Evolutionary conservation across 2,797 vertebrate species (phyloP), one percentile per base, ranked within the genome.

Genomic region (Chelon auratus): DNA sequence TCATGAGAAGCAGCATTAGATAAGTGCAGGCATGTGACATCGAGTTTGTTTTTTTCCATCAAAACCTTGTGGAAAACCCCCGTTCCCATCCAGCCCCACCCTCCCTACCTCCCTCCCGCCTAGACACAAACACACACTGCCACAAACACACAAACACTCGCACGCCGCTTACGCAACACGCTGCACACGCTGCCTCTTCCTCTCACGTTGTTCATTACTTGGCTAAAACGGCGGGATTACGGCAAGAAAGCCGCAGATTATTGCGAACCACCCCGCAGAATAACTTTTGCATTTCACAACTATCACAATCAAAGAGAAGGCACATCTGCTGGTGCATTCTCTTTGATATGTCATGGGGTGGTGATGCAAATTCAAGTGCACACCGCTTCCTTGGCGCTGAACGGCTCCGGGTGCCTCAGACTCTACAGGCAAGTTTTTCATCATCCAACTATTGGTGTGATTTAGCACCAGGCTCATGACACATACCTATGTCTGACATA

Each of bases 261-360:
- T 78, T 59, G 63, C 62, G 62, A 7, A 1, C 30, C 5, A 69
- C 78, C 78, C 89, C 43, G 50, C 72, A 43, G 71, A 85, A 79
- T 51, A 86, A 87, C 61, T 87, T 26, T 83, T 83, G 82, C 83
- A 80, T 90, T 77, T 86, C 83, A 75, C 71, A 71, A 84, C 59
- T 50, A 54, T 77, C 36, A 76, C 62, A 90, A 87, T 85, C 84
- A 90, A 90, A 89, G 85, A 63, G n/a, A n/a, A n/a, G 70, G 64
- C 71, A 55, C 57, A 75, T 87, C 87, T 84, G 75, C 84, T 91
- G 59, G 82, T 68, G 81, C 45, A 91, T 90, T 89, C 88, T 67
- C 88, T 93, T 91, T 92, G 89, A 91, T 84, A 82, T 88, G 89
- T 88, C 90, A 87, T 70, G 62, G 72, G 80, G 75, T 80, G 80